Percentiles rank a stretch among this genome's conserved stretches.
Conservation (phyloP, 2,888 invertebrate species). For the Meandrusa payeni region DNA sequence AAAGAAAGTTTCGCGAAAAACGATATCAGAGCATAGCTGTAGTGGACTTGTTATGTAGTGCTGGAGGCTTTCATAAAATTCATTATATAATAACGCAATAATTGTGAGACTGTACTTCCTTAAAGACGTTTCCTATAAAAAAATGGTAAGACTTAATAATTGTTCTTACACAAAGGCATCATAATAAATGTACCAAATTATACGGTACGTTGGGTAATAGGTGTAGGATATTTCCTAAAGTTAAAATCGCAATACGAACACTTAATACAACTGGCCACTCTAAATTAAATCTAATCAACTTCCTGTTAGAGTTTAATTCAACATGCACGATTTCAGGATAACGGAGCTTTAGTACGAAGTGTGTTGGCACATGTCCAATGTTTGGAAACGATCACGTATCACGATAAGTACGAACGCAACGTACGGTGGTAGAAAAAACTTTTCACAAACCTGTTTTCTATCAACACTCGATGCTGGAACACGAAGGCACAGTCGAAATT, state of each 20-base stretch:
- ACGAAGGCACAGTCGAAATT: neutral
- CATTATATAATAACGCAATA: too few species aligned
- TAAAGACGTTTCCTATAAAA: too few species aligned
- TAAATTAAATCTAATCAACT: conserved; percentile 35
- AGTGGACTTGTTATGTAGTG: too few species aligned
- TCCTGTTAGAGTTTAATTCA: conserved; percentile 27
- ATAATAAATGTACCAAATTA: conserved; percentile 28
- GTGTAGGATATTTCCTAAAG: conserved; percentile 26
- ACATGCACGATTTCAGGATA: conserved; percentile 31
- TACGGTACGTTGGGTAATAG: conserved; percentile 25
- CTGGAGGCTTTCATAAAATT: too few species aligned
- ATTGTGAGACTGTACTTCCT: too few species aligned
- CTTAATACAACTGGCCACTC: conserved; percentile 15
- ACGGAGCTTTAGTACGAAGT: conserved; percentile 39
- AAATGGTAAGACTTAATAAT: too few species aligned
- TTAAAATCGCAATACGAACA: conserved; percentile 26
- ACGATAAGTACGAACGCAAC: conserved; percentile 57
- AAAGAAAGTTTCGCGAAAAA: too few species aligned
- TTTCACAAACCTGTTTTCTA: conserved; percentile 50
- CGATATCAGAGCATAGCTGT: too few species aligned
- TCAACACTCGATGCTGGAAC: conserved; percentile 27
- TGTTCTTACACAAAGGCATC: conserved; percentile 13
- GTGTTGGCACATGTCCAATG: conserved; percentile 58
- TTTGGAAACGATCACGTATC: conserved; percentile 57
- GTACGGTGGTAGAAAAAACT: conserved; percentile 48